Base-by-base conservation (phyloP, 2,888 invertebrate species). In the Byasa hedistus region DNA sequence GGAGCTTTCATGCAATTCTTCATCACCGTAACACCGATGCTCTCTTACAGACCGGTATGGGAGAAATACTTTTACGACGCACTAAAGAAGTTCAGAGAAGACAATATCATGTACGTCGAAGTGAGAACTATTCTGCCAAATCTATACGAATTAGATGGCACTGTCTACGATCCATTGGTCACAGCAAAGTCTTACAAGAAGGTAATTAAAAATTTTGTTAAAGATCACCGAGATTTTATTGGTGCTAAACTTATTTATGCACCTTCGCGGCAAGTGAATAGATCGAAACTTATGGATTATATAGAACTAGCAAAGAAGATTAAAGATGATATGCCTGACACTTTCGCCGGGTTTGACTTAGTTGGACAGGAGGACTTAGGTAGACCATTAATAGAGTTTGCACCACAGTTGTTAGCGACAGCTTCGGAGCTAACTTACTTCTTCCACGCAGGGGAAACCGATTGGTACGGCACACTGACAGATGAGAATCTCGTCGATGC, bases 371-470 rank as follows among this genome's bases (percentile, higher is more conserved):
- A 97, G 80, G 96, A 96, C 75, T 79, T 86, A 58, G 96, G 96
- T 0, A 83, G 86, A 48, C 94, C 95, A 0, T 80, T 96, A 0
- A 79, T 92, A 51, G 92, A 94, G 21, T 96, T 94, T 69, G 87
- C 93, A 0, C 88, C 94, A 0, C 86, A 93, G 69, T 78, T 96
- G 48, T 72, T 91, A 27, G 77, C 82, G 5, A 79, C 92, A 2
- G 87, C 92, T 0, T 82, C 90, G 0, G 83, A 92, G 23, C 84
- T 96, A 0, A 89, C 94, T 60, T 95, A 94, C 75, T 96, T 94
- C 78, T 96, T 96, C 76, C 96, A 97, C 78, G 96, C 96, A 0
- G 97, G 96, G 0, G 97, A 97, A 84, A 96, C 96, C 0, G 94
- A 95, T 78, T 95, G 96, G 96, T 93, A 89, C 76, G 96, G 94